phyloP scores from a whole-genome alignment of 53 echinoderm and acorn worm species.

The Temnopleurus reevesii region DNA sequence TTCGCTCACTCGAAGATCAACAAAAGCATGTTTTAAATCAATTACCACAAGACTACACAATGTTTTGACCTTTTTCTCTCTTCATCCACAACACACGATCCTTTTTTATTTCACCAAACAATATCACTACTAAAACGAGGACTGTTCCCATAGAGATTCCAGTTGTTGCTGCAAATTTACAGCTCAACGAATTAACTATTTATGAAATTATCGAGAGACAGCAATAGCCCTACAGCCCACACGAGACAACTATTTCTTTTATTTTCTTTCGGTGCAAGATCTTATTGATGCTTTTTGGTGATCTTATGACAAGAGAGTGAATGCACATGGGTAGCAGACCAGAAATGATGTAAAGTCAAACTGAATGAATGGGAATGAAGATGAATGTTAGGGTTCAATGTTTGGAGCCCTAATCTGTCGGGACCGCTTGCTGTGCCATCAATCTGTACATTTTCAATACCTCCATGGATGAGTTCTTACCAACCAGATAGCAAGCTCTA shows the following conservation, averaged over 20 bases:
- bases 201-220: background rate
- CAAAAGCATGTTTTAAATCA: constrained; percentile 4
- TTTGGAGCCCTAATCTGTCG: background rate
- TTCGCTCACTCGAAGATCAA: background rate
- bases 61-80: background rate
- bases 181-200: background rate
- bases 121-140: background rate
- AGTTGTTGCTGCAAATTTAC: background rate
- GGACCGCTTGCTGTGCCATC: constrained; percentile 4
- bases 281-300: background rate
- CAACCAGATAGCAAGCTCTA: no score
- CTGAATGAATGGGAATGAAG: background rate
- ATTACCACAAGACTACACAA: background rate
- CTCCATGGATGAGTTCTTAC: no score
- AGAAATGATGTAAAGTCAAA: constrained; percentile 25
- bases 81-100: background rate
- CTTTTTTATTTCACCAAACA: background rate
- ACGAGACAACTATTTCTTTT: no score
- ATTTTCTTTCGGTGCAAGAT: background rate
- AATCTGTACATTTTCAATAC: background rate
- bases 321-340: constrained; percentile 2
- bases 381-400: constrained; percentile 18
- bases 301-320: constrained; percentile 10
- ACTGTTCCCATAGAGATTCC: background rate
- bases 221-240: background rate